A percentile compares a stretch with the other conserved stretches of the same genome.
These are phyloP conservation scores for Kryphioiulus occultus DNA, from an alignment of 2,888 invertebrate species.

Conservation along the genomic window DNA sequence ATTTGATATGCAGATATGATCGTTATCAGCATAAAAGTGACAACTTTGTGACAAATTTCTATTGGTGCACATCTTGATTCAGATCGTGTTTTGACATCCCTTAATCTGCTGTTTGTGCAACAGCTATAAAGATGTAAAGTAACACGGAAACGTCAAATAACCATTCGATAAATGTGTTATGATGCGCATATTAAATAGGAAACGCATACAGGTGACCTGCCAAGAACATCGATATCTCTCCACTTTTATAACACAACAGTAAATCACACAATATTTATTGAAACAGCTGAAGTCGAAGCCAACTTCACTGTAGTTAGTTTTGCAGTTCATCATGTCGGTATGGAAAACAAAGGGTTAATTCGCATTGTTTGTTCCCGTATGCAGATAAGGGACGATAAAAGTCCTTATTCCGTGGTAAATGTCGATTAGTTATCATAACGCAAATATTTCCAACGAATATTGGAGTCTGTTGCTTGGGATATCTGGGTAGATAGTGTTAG, in stretches of 20 bases:
- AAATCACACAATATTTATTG: not conserved
- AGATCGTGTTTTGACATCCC: not conserved
- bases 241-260: not conserved
- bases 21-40: not conserved
- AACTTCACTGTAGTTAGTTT: not conserved
- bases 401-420: not conserved
- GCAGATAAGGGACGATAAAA: not conserved
- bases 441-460: not conserved
- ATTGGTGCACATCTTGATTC: not conserved
- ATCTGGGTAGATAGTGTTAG: not conserved
- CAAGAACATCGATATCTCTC: not conserved
- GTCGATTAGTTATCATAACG: constrained; percentile 22
- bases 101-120: not conserved
- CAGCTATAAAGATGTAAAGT: not conserved
- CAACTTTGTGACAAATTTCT: not conserved
- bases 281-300: not conserved
- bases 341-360: not conserved
- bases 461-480: not conserved
- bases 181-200: not conserved
- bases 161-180: not conserved
- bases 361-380: not conserved
- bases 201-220: not conserved
- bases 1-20: no score
- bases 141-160: not conserved
- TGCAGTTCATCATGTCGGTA: not conserved